These are phyloP conservation scores for Drosophila leonis DNA, from an alignment of 2,888 invertebrate genomes.

Conservation along the genomic window DNA sequence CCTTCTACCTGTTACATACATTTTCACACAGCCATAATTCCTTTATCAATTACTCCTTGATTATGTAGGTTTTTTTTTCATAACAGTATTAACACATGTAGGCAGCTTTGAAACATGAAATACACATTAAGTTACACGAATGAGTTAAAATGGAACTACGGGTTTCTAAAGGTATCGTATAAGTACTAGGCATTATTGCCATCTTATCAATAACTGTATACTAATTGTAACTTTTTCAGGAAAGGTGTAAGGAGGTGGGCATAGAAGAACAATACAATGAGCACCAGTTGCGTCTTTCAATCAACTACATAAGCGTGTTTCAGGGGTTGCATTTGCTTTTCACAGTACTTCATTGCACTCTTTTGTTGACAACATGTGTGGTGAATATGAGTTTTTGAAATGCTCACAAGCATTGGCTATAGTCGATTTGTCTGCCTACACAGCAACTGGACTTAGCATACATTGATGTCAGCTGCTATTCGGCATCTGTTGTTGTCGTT, in stretches of 20 bases:
- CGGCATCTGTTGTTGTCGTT: neutral
- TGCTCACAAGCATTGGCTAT: neutral
- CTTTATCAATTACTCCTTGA: constrained; percentile 16
- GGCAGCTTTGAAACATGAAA: constrained; percentile 16
- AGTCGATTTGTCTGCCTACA: neutral
- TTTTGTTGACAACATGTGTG: constrained; percentile 33
- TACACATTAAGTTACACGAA: constrained; percentile 27
- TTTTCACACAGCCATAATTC: neutral
- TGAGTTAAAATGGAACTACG: constrained; percentile 28
- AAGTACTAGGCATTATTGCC: neutral
- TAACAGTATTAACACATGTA: neutral
- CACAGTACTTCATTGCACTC: neutral
- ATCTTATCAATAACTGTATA: neutral
- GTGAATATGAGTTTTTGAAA: constrained; percentile 32
- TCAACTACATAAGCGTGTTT: constrained; percentile 38
- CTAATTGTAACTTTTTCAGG: constrained; percentile 1
- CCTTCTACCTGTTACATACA: too few relatives aligned
- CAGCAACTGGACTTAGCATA: constrained; percentile 7
- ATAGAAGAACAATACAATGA: constrained; percentile 16
- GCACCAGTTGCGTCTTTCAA: constrained; percentile 27
- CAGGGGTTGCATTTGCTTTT: constrained; percentile 31
- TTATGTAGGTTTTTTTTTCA: neutral
- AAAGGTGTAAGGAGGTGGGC: constrained; percentile 30
- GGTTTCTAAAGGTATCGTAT: constrained; percentile 32
- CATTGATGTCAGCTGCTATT: constrained; percentile 28